These are phyloP conservation scores for Vollenhovia emeryi DNA, from an alignment of 1,140 invertebrate species.

Conservation along the genomic window DNA sequence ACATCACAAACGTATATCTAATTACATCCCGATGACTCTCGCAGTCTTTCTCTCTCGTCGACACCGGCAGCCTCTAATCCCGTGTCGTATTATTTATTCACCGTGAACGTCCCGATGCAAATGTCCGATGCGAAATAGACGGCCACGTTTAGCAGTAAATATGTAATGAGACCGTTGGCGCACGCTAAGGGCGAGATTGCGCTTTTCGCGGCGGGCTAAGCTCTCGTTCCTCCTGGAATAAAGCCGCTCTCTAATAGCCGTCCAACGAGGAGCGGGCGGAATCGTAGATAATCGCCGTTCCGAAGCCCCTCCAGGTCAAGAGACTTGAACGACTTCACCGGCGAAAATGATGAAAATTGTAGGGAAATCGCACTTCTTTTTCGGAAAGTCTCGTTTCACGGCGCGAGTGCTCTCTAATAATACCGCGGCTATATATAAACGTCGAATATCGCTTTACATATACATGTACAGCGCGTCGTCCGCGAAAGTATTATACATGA, in stretches of 20 bases:
- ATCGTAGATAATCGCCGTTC: not conserved
- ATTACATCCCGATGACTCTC: not conserved
- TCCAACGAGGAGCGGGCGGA: not conserved
- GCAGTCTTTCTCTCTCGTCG: not conserved
- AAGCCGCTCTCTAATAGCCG: not conserved
- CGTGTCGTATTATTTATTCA: not conserved
- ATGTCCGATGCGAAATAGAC: not conserved
- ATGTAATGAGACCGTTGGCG: slow-evolving; percentile 6
- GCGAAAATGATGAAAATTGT: slow-evolving; percentile 8
- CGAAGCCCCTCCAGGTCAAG: not conserved
- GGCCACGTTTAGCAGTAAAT: slow-evolving; percentile 26
- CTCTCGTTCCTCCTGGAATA: not conserved
- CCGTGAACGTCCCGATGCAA: not conserved
- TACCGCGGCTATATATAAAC: not conserved
- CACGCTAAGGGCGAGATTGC: not conserved
- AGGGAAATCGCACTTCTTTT: not conserved
- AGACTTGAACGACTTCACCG: not conserved
- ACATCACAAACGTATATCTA: not conserved
- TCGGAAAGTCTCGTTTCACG: not conserved
- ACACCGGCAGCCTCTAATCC: not conserved
- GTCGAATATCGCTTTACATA: not conserved
- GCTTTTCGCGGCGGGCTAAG: not conserved
- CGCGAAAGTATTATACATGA: slow-evolving; percentile 16
- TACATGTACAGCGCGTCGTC: not conserved
- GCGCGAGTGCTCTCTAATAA: not conserved